Conservation (phyloP, 1,140 invertebrate species). For the Bombus superbus region DNA sequence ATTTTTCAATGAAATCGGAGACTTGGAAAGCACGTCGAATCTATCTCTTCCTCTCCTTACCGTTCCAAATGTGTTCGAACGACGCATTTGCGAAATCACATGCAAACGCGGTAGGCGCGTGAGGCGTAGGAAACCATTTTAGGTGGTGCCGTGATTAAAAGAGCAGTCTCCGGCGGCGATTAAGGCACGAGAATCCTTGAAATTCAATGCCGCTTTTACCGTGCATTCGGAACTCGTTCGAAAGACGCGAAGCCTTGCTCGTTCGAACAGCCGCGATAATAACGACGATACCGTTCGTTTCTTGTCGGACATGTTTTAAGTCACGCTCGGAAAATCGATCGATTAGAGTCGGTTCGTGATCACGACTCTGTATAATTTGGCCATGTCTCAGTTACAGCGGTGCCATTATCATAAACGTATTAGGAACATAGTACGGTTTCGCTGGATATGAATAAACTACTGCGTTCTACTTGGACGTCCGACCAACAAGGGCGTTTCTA, state of each 20-base stretch:
- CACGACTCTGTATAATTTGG: not conserved
- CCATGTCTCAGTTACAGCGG: not conserved
- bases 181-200: slow-evolving; percentile 51
- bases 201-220: slow-evolving; percentile 60
- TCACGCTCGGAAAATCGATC: not conserved
- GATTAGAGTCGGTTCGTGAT: not conserved
- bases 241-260: slow-evolving; percentile 23
- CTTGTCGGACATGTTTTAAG: not conserved
- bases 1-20: slow-evolving; percentile 27
- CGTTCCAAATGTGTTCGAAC: not conserved
- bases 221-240: slow-evolving; percentile 14
- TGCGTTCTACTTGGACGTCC: not conserved
- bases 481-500: not conserved
- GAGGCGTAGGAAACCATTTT: not conserved
- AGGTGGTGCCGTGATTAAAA: slow-evolving; percentile 35
- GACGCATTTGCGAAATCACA: slow-evolving; percentile 7
- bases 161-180: slow-evolving; percentile 42
- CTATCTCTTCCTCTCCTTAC: not conserved
- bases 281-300: slow-evolving; percentile 18
- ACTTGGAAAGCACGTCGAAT: not conserved
- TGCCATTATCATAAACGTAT: not conserved
- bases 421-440: too few species aligned
- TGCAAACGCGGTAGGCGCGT: not conserved
- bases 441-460: not conserved
- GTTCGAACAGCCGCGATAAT: slow-evolving; percentile 45